Conservation (phyloP, 2,888 invertebrate genomes). For the Oxycera nigricornis region DNA sequence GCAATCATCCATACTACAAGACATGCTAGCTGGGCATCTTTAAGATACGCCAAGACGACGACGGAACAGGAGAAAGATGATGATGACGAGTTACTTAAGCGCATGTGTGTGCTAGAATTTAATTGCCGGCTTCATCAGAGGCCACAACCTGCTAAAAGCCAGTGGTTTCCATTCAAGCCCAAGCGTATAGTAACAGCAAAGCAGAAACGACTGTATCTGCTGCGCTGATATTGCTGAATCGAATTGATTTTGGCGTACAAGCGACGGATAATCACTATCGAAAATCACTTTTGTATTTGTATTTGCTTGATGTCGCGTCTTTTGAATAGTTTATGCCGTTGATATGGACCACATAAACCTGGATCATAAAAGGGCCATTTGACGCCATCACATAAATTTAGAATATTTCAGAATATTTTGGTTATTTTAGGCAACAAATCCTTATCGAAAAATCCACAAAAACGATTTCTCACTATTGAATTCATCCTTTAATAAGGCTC, state of each 20-base stretch:
- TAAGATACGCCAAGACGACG: neutral
- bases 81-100: slow-evolving; percentile 22
- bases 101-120: neutral
- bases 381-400: too few species aligned
- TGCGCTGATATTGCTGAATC: slow-evolving; percentile 10
- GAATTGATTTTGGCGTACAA: slow-evolving; percentile 6
- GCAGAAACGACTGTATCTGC: neutral
- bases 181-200: neutral
- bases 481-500: too few species aligned
- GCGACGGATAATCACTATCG: slow-evolving; percentile 18
- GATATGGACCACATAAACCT: too few species aligned
- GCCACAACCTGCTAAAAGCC: slow-evolving; percentile 17
- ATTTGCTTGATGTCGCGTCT: neutral
- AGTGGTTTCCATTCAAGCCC: neutral
- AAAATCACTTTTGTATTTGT: slow-evolving; percentile 19
- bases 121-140: slow-evolving; percentile 32
- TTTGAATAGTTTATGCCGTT: neutral
- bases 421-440: too few species aligned
- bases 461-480: too few species aligned
- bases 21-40: neutral
- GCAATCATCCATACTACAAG: neutral
- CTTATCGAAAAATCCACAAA: too few species aligned
- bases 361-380: too few species aligned
- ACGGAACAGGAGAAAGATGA: neutral
- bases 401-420: too few species aligned